These are phyloP conservation scores for Cheilinus undulatus DNA, from an alignment of 2,113 vertebrate genomes.

Conservation along the genomic window DNA sequence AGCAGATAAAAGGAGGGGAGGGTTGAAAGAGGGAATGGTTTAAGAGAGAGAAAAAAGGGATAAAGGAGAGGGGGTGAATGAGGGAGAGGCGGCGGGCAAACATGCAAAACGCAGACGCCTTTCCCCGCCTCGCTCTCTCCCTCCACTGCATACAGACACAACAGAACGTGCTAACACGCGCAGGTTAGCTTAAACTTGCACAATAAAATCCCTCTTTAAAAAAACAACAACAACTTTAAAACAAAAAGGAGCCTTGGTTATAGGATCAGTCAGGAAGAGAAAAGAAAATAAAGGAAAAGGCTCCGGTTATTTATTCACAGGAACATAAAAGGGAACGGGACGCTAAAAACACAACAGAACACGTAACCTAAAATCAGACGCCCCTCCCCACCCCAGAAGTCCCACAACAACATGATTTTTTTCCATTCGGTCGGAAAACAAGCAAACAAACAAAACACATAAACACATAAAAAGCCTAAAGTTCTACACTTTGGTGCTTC, in stretches of 20 bases:
- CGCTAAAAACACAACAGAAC: slow-evolving; percentile 70
- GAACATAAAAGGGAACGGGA: slow-evolving; percentile 66
- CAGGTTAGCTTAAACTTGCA: slow-evolving; percentile 62
- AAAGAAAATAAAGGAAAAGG: slow-evolving; percentile 30
- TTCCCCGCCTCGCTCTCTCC: slow-evolving; percentile 37
- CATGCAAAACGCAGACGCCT: slow-evolving; percentile 68
- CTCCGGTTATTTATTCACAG: slow-evolving; percentile 69
- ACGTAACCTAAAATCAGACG: slow-evolving; percentile 26
- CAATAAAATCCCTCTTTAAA: slow-evolving; percentile 69
- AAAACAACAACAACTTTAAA: slow-evolving; percentile 42
- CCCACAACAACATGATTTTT: slow-evolving; percentile 40
- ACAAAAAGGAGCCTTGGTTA: slow-evolving; percentile 60
- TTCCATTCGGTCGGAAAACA: slow-evolving; percentile 53
- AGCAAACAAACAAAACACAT: slow-evolving; percentile 73
- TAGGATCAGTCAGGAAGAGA: slow-evolving; percentile 42
- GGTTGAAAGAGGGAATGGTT: slow-evolving; percentile 49
- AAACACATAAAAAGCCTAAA: slow-evolving; percentile 83
- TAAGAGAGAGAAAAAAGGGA: slow-evolving; percentile 33
- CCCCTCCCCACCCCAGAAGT: not conserved
- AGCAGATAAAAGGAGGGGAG: slow-evolving; percentile 58
- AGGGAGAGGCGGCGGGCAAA: slow-evolving; percentile 68
- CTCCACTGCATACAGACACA: slow-evolving; percentile 65
- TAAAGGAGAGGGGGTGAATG: slow-evolving; percentile 28
- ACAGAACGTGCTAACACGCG: slow-evolving; percentile 48
- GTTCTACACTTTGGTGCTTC: slow-evolving; percentile 88